Evolutionary conservation across 1,140 invertebrate species (phyloP).

Genomic region (Homalodisca vitripennis): DNA sequence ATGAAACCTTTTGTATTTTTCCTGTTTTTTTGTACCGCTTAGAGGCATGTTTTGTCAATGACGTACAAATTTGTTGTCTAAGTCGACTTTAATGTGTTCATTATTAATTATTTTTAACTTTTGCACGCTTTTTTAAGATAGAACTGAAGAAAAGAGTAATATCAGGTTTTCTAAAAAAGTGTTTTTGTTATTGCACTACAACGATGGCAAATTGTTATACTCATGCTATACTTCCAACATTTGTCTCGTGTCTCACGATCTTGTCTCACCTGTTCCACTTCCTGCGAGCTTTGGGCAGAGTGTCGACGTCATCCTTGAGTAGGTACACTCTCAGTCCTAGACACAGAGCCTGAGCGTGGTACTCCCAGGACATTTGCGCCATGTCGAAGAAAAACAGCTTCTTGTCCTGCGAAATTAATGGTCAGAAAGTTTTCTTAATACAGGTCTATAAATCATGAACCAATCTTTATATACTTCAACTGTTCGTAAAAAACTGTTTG

Average conservation of each 20-base stretch:
- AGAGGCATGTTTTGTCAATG: no score
- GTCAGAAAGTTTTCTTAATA: no score
- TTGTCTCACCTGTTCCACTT: slow-evolving; percentile 40
- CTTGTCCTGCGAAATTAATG: no score
- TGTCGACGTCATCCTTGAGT: slow-evolving; percentile 63
- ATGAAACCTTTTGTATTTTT: no score
- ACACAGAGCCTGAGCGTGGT: slow-evolving; percentile 58
- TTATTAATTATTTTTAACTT: background rate
- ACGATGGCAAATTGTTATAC: background rate
- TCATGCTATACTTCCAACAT: background rate
- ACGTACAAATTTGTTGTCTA: background rate
- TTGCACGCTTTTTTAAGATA: no score
- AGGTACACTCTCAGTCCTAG: slow-evolving; percentile 59
- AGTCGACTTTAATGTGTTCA: background rate
- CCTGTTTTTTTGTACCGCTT: no score
- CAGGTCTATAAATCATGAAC: no score
- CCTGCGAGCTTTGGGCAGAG: slow-evolving; percentile 38
- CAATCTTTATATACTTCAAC: no score
- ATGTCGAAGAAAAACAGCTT: slow-evolving; percentile 68
- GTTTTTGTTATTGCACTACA: background rate
- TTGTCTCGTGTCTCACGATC: background rate
- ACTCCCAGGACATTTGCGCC: slow-evolving; percentile 58
- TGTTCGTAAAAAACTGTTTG: no score
- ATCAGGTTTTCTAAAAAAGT: background rate
- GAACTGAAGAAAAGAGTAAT: background rate